phyloP scores from a whole-genome alignment of 2,888 invertebrate genomes.

The Watsonalla cultraria region DNA sequence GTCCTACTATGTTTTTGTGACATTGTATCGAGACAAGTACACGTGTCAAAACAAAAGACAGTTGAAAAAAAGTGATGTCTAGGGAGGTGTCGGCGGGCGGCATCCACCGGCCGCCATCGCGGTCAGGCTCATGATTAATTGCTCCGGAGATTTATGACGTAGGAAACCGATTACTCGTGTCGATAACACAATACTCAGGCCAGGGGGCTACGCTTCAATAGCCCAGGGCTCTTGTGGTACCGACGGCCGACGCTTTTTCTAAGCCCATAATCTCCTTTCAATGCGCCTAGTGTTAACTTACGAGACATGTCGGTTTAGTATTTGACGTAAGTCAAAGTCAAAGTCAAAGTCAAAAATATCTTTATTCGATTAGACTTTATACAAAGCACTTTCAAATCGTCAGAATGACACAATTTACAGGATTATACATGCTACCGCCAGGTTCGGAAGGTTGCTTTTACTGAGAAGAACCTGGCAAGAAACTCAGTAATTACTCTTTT shows the following conservation, averaged over 20 bases:
- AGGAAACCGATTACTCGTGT: constrained; percentile 36
- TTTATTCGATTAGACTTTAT: no score
- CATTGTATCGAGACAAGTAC: constrained; percentile 7
- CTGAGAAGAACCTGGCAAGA: no score
- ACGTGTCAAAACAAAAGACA: constrained; percentile 11
- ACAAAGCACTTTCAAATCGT: no score
- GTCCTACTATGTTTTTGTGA: constrained; percentile 21
- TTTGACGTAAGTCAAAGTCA: no score
- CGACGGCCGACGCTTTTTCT: not conserved
- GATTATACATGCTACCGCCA: no score
- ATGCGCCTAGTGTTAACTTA: not conserved
- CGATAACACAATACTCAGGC: constrained; percentile 26
- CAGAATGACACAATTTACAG: no score
- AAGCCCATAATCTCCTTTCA: no score
- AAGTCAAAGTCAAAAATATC: no score
- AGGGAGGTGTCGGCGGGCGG: constrained; percentile 21
- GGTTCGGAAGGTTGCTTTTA: no score
- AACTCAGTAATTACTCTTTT: no score
- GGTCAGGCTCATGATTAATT: constrained; percentile 47
- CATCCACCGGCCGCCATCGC: constrained; percentile 26
- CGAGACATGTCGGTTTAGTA: not conserved
- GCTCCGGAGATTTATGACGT: constrained; percentile 47
- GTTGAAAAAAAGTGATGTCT: constrained; percentile 26
- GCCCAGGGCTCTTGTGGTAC: not conserved
- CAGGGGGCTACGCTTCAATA: constrained; percentile 5